phyloP scores from a whole-genome alignment of 2,888 invertebrate species.

The Stramonita haemastoma region DNA sequence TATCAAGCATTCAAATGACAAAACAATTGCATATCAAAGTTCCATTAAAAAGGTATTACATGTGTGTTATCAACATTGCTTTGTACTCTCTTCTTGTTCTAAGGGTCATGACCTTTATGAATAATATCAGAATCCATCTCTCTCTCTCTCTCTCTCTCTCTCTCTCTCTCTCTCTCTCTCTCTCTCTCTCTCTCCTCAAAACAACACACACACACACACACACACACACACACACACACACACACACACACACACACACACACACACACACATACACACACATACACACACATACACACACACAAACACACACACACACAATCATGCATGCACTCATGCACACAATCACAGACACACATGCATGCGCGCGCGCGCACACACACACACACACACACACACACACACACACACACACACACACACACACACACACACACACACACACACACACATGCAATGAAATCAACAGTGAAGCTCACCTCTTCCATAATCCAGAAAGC shows the following conservation, averaged over 20 bases:
- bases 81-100: no score
- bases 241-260: not conserved
- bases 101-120: not conserved
- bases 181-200: not conserved
- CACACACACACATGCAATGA: not conserved
- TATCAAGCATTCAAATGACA: no score
- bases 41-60: no score
- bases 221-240: not conserved
- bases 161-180: not conserved
- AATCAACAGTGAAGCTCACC: not conserved
- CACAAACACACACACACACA: not conserved
- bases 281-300: not conserved
- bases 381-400: not conserved
- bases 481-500: not conserved
- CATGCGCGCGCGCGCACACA: no score
- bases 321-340: not conserved
- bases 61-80: no score
- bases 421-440: not conserved
- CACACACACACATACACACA: not conserved
- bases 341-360: not conserved
- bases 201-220: not conserved
- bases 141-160: not conserved
- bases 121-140: not conserved
- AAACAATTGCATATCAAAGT: no score
- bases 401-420: not conserved